These are phyloP conservation scores for Lasioglossum leucozonium DNA, from an alignment of 2,888 invertebrate genomes.

Conservation along the genomic window DNA sequence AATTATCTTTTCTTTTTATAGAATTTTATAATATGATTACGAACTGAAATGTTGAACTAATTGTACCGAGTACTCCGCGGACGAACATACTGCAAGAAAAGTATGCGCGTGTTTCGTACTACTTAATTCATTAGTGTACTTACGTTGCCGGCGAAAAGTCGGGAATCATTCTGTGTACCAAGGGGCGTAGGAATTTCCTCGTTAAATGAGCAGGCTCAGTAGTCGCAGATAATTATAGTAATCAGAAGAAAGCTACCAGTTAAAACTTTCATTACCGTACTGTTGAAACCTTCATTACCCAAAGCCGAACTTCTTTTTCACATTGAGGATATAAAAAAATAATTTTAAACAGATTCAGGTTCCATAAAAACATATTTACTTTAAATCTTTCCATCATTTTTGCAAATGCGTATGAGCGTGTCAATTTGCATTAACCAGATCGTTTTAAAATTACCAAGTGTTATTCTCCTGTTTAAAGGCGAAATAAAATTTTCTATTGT, in stretches of 20 bases:
- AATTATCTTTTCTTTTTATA: background rate
- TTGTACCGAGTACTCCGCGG: background rate
- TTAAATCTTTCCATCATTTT: background rate
- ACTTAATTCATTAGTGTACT: slow-evolving; percentile 2
- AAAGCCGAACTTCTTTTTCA: background rate
- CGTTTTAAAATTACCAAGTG: too few species aligned
- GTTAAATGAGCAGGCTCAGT: slow-evolving; percentile 1
- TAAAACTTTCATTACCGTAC: background rate
- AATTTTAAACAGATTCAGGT: background rate
- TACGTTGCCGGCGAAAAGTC: background rate
- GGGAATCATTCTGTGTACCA: background rate
- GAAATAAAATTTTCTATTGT: too few species aligned
- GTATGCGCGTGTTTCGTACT: background rate
- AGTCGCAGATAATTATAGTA: slow-evolving; percentile 1
- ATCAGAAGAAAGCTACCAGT: background rate
- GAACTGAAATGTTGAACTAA: background rate
- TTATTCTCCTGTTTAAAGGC: too few species aligned
- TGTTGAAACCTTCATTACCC: too few species aligned
- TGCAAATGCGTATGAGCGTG: too few species aligned
- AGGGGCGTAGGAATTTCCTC: background rate
- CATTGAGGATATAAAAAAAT: background rate
- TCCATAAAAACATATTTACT: background rate
- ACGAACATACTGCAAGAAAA: background rate
- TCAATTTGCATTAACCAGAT: too few species aligned
- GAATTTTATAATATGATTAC: background rate